phyloP scores from a whole-genome alignment of 2,797 vertebrate species.

The Cuniculus paca region DNA sequence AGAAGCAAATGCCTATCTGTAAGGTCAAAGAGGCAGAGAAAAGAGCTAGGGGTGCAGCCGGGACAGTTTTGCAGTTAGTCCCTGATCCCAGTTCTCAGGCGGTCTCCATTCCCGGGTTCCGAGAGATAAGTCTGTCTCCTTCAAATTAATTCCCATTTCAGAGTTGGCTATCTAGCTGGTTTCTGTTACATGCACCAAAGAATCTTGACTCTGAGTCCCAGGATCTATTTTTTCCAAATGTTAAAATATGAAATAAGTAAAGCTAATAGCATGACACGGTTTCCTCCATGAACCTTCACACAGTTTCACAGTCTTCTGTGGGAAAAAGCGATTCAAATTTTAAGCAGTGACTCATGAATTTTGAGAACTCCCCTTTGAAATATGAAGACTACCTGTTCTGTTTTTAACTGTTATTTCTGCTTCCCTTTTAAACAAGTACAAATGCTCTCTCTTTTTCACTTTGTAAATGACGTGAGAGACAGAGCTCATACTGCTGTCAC shows the following conservation, averaged over 20 bases:
- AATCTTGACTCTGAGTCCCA: background rate
- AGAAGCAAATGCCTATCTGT: background rate
- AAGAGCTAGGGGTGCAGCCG: background rate
- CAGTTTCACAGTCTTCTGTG: slow-evolving; percentile 18
- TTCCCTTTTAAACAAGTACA: slow-evolving; percentile 40
- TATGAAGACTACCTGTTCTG: slow-evolving; percentile 20
- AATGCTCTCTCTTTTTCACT: background rate
- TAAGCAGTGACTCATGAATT: slow-evolving; percentile 37
- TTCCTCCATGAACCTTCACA: background rate
- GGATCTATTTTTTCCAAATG: slow-evolving; percentile 4
- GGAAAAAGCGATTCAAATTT: slow-evolving; percentile 16
- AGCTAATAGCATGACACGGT: background rate
- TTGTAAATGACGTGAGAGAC: slow-evolving; percentile 2
- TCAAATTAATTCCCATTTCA: background rate
- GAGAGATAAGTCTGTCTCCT: background rate
- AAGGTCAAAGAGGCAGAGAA: background rate
- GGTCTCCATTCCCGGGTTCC: background rate
- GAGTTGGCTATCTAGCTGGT: background rate
- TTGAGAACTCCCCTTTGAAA: slow-evolving; percentile 62
- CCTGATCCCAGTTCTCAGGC: background rate
- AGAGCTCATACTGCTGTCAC: background rate
- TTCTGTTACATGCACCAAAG: background rate
- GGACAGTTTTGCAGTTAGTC: background rate
- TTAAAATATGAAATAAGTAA: background rate
- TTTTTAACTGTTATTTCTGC: slow-evolving; percentile 41